Percentiles rank a stretch among this genome's conserved stretches.
These are phyloP conservation scores for Dryobates pubescens DNA, from an alignment of 2,797 vertebrate genomes.

Conservation along the genomic window DNA sequence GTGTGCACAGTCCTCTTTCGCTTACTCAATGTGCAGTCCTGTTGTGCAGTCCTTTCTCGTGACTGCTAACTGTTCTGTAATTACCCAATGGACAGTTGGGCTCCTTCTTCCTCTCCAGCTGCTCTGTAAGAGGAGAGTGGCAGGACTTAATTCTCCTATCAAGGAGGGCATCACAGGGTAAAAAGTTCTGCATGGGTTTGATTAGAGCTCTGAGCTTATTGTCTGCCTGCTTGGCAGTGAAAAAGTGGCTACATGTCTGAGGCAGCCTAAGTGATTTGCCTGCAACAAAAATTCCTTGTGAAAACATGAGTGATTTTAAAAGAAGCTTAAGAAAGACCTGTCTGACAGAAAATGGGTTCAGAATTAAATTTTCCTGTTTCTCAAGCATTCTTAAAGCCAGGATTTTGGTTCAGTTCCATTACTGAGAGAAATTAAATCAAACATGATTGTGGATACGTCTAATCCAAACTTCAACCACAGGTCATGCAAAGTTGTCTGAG, in stretches of 20 bases:
- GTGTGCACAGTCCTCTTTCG: not conserved
- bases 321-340: conserved; percentile 56
- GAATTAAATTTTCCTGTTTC: conserved; percentile 49
- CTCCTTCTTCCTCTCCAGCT: conserved; percentile 31
- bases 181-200: conserved; percentile 54
- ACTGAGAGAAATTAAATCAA: conserved; percentile 52
- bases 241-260: conserved; percentile 15
- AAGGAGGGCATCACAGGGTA: not conserved
- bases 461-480: not conserved
- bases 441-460: not conserved
- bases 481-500: not conserved
- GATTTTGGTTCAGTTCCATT: conserved; percentile 30
- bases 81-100: not conserved
- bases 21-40: not conserved
- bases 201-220: conserved; percentile 27
- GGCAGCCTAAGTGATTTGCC: conserved; percentile 49
- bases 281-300: conserved; percentile 33
- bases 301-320: conserved; percentile 53
- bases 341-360: conserved; percentile 35
- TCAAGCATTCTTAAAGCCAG: conserved; percentile 32
- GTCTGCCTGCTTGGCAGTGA: conserved; percentile 32
- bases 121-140: conserved; percentile 1
- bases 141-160: conserved; percentile 45
- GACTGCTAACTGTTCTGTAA: not conserved
- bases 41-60: not conserved